Evolutionary conservation across 1,140 invertebrate species (phyloP).

Genomic region (Leucophenga varia): DNA sequence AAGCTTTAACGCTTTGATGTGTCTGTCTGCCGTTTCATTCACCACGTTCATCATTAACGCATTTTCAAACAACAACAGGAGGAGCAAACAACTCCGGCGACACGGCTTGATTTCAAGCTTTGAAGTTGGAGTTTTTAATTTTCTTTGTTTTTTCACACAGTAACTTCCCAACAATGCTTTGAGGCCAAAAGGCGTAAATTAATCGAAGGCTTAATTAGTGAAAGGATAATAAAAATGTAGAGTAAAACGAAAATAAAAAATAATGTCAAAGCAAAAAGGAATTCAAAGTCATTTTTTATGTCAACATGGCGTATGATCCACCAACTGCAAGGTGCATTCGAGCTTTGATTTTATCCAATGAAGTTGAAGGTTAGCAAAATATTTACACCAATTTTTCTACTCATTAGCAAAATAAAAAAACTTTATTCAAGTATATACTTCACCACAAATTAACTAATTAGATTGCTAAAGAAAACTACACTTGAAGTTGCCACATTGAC

Average conservation of each 20-base stretch:
- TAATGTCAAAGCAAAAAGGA: neutral
- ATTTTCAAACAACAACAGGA: constrained; percentile 29
- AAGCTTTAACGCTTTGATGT: constrained; percentile 55
- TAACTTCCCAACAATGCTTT: no score
- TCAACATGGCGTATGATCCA: constrained; percentile 47
- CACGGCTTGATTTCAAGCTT: constrained; percentile 39
- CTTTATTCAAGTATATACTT: no score
- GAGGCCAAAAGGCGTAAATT: constrained; percentile 52
- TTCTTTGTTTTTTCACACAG: constrained; percentile 49
- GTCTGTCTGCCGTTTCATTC: constrained; percentile 18
- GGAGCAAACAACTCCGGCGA: constrained; percentile 17
- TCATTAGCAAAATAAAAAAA: no score
- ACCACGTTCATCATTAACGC: constrained; percentile 47
- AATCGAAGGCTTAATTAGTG: constrained; percentile 53
- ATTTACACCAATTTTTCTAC: no score
- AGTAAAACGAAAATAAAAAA: constrained; percentile 1
- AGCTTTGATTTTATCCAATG: constrained; percentile 30
- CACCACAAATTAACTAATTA: constrained; percentile 35
- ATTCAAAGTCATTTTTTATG: constrained; percentile 17
- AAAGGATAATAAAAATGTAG: constrained; percentile 17
- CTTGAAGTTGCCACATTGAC: constrained; percentile 34
- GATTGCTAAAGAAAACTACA: constrained; percentile 35
- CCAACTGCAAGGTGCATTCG: constrained; percentile 18
- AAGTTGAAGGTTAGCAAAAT: constrained; percentile 53
- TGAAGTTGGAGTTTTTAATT: constrained; percentile 54